Conservation (phyloP, 1,140 invertebrate genomes). For the Homalodisca vitripennis region DNA sequence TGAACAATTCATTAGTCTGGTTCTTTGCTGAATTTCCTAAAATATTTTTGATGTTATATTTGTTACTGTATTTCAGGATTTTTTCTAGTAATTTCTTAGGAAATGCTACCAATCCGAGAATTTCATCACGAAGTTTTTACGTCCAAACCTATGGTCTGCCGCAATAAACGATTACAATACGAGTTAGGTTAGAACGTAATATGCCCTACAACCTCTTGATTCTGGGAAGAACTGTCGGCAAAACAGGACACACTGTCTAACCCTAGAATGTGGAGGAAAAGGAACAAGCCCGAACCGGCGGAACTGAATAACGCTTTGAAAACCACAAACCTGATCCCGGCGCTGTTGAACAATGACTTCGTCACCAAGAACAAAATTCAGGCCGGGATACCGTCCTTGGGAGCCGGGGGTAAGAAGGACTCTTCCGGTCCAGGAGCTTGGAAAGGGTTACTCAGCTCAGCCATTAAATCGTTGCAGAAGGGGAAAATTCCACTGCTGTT, state of each 20-base stretch:
- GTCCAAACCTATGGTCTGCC: too few species aligned
- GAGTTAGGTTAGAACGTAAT: not conserved
- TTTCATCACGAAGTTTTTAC: too few species aligned
- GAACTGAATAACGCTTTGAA: not conserved
- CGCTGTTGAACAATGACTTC: conserved; percentile 44
- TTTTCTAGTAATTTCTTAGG: too few species aligned
- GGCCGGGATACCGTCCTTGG: conserved; percentile 45
- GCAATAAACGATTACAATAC: not conserved
- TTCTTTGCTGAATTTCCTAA: too few species aligned
- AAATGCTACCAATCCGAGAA: too few species aligned
- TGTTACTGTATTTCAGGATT: too few species aligned
- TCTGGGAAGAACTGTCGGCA: not conserved
- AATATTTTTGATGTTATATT: too few species aligned
- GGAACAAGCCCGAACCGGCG: not conserved
- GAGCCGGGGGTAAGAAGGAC: conserved; percentile 13
- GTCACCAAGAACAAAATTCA: conserved; percentile 56
- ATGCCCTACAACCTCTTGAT: not conserved
- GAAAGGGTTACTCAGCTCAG: conserved; percentile 29
- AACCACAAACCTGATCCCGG: conserved; percentile 16
- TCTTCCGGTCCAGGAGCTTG: conserved; percentile 20
- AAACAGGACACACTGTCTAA: not conserved
- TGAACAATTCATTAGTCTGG: not conserved
- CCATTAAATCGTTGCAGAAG: conserved; percentile 59
- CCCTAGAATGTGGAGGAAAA: conserved; percentile 12
- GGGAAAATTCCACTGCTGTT: conserved; percentile 91